Base-by-base conservation (phyloP, 2,888 invertebrate species). In the Cremastinae sp. region DNA sequence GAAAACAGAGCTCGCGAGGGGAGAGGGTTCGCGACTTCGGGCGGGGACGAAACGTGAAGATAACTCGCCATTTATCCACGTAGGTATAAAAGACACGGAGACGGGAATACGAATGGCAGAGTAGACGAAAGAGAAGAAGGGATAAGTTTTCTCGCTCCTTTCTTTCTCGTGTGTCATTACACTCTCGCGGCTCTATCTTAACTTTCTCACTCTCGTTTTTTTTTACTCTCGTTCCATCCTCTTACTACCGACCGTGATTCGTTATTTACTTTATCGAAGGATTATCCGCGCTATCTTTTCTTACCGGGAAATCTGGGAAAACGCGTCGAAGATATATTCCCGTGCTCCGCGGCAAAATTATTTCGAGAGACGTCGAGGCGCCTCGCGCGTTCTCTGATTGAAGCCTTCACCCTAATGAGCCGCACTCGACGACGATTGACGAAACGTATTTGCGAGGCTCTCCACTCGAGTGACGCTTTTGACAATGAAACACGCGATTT, bases 341-440 rank as follows among this genome's bases (percentile, higher is more conserved):
- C n/a, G n/a, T n/a, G n/a, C n/a, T n/a, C n/a, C n/a, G n/a, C n/a
- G n/a, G 58, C 53, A 10, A 59, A 75, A 71, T 77, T 74, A 79
- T 79, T 77, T 79, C 74, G 76, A 74, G 76, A 55, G 35, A 55
- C 53, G 62, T 47, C 51, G 77, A 55, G 69, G 49, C 68, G 64
- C 75, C 82, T 81, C 10, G 74, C 80, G 74, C 77, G 78, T 28
- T 37, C 43, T 12, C 79, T 83, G 84, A 84, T 83, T 84, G 83
- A 84, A 82, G 82, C 16, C 51, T 58, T 61, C 59, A 81, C 80
- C 83, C 87, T 88, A 88, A 88, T 85, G 88, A 87, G 87, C 86
- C 66, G 47, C 12, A 16, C 76, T 68, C 28, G 28, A 78, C 76
- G 88, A 87, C 83, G 88, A 88, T 87, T 88, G 88, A 88, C 87